Percentiles rank a stretch among this genome's conserved stretches.
Conservation (phyloP, 2,888 invertebrate species). For the Drosophila austrosaltans region DNA sequence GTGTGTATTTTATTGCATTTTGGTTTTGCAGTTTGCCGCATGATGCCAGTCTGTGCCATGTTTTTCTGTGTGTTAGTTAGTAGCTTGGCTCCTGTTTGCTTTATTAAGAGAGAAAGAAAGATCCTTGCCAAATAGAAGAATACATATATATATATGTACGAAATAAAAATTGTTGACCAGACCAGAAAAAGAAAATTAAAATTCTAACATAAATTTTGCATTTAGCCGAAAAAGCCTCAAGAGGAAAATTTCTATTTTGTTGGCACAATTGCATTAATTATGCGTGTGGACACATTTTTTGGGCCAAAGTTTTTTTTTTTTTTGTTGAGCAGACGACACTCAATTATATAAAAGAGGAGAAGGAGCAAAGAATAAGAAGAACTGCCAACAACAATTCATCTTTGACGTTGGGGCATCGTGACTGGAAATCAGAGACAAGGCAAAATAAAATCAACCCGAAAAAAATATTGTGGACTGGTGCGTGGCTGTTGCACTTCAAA, state of each 20-base stretch:
- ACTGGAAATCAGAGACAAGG: slow-evolving; percentile 26
- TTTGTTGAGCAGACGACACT: slow-evolving; percentile 52
- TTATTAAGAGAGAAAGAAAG: slow-evolving; percentile 29
- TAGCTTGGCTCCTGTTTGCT: slow-evolving; percentile 33
- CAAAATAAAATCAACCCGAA: slow-evolving; percentile 18
- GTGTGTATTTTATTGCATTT: slow-evolving; percentile 65
- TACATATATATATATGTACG: slow-evolving; percentile 38
- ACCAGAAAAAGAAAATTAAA: slow-evolving; percentile 34
- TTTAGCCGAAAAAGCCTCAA: slow-evolving; percentile 18
- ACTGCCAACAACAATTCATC: slow-evolving; percentile 71
- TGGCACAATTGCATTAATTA: slow-evolving; percentile 74
- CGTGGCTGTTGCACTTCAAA: slow-evolving; percentile 77
- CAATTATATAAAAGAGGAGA: slow-evolving; percentile 43
- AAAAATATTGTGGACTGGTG: slow-evolving; percentile 14
- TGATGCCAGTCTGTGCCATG: slow-evolving; percentile 53
- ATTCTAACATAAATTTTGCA: slow-evolving; percentile 29
- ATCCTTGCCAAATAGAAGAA: slow-evolving; percentile 18
- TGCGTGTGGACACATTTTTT: slow-evolving; percentile 63
- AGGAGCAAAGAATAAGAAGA: slow-evolving; percentile 9
- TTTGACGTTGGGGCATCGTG: slow-evolving; percentile 42
- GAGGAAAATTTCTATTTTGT: slow-evolving; percentile 28
- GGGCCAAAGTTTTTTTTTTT: slow-evolving; percentile 28
- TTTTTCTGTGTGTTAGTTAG: slow-evolving; percentile 51
- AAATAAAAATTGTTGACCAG: slow-evolving; percentile 48
- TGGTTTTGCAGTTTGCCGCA: slow-evolving; percentile 77